These are phyloP conservation scores for Boleophthalmus pectinirostris DNA, from an alignment of 2,113 vertebrate species.

Conservation along the genomic window DNA sequence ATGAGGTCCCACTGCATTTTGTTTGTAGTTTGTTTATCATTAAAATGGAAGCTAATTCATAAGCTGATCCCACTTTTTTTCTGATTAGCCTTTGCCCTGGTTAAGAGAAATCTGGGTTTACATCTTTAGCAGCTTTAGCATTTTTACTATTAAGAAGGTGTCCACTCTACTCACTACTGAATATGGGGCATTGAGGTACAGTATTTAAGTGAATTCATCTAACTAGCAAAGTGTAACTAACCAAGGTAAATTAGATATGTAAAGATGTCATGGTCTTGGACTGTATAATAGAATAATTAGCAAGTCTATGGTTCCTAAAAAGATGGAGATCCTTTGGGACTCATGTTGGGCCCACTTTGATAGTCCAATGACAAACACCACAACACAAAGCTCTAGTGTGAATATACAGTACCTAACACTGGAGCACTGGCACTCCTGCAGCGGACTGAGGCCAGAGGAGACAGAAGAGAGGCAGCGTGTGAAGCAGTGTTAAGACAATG, in stretches of 20 bases:
- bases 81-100: constrained; percentile 24
- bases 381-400: not conserved
- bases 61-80: constrained; percentile 23
- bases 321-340: not conserved
- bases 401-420: constrained; percentile 89
- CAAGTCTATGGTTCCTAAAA: not conserved
- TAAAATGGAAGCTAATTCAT: constrained; percentile 18
- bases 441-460: constrained; percentile 78
- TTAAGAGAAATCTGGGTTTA: not conserved
- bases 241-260: not conserved
- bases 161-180: not conserved
- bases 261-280: not conserved
- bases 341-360: not conserved
- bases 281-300: no score
- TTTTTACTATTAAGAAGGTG: constrained; percentile 11
- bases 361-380: not conserved
- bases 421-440: constrained; percentile 95
- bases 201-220: no score
- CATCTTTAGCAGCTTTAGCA: constrained; percentile 23
- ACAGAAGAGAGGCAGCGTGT: constrained; percentile 12
- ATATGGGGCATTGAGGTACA: not conserved
- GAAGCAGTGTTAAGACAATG: constrained; percentile 18
- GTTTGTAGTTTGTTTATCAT: constrained; percentile 30
- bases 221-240: not conserved
- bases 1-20: constrained; percentile 16